Base-by-base conservation (phyloP, 2,888 invertebrate genomes). In the Lasioglossum leucozonium region DNA sequence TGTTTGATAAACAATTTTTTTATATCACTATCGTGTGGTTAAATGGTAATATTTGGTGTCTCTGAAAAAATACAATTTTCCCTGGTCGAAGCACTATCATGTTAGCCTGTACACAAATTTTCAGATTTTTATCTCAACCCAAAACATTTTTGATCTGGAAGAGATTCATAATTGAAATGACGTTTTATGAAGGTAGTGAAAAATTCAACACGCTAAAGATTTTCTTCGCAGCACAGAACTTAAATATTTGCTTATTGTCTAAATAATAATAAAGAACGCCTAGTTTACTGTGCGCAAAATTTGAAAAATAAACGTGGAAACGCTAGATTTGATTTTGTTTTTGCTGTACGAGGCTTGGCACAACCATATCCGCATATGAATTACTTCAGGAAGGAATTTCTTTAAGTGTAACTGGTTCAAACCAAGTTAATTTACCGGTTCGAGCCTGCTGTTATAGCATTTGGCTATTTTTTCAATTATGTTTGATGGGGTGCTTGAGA, bases 381-480 rank as follows among this genome's bases (percentile, higher is more conserved):
- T 78, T 75, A 65, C 74, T 65, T 47, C 72, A 74, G 65, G 40
- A 78, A 82, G 62, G 77, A 62, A 73, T 83, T 83, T 47, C 83
- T 77, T 78, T 65, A 83, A 79, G 69, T 44, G 73, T 77, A 83
- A 79, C 79, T 69, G 83, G 83, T 83, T 85, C 55, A 44, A 79
- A 62, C 72, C 79, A 77, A 78, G 72, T 58, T 84, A 84, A 82
- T 84, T 67, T 51, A 67, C 75, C 74, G 51, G 72, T 74, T 75
- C 72, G 82, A 82, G 71, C 82, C 74, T 62, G 73, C 55, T 76
- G 22, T 79, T 77, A 83, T 85, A 72, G 62, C 82, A 80, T 85
- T 84, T 85, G 74, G 74, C 77, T 85, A 81, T 81, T 80, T 84
- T 84, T 85, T 84, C 79, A 85, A 85, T 84, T 80, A 82, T 78